These are phyloP conservation scores for Stenopsyche tienmushanensis DNA, from an alignment of 1,140 invertebrate species.

Conservation along the genomic window DNA sequence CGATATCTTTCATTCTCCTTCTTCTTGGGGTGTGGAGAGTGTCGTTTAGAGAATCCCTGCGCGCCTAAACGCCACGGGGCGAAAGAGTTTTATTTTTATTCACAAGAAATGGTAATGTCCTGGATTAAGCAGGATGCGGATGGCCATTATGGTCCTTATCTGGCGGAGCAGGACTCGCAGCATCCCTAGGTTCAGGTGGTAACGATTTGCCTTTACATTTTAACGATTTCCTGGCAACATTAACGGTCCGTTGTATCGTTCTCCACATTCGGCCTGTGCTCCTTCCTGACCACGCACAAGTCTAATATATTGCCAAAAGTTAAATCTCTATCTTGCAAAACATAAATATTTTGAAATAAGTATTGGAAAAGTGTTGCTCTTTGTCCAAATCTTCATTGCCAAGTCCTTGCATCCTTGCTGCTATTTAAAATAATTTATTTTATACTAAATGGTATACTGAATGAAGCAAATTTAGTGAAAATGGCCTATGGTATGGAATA, in stretches of 20 bases:
- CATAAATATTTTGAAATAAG: no score
- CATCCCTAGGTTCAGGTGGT: constrained; percentile 23
- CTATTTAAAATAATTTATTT: no score
- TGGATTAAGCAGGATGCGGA: constrained; percentile 14
- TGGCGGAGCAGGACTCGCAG: not conserved
- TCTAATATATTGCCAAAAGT: not conserved
- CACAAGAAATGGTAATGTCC: constrained; percentile 16
- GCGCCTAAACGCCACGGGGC: not conserved
- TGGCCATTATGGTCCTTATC: constrained; percentile 15
- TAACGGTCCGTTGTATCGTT: not conserved
- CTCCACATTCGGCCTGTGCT: no score
- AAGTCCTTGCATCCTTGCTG: no score
- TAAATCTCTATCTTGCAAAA: not conserved
- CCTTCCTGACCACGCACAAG: not conserved
- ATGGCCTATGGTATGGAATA: no score
- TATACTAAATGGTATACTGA: no score
- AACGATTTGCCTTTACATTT: constrained; percentile 15
- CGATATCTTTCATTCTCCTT: not conserved
- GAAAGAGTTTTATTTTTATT: not conserved
- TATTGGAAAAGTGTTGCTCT: no score
- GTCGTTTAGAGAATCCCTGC: not conserved
- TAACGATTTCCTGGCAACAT: constrained; percentile 7
- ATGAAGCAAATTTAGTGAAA: no score
- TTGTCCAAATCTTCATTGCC: no score
- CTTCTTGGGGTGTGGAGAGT: not conserved